Conservation (phyloP, 1,140 invertebrate species). For the Lycorma delicatula region DNA sequence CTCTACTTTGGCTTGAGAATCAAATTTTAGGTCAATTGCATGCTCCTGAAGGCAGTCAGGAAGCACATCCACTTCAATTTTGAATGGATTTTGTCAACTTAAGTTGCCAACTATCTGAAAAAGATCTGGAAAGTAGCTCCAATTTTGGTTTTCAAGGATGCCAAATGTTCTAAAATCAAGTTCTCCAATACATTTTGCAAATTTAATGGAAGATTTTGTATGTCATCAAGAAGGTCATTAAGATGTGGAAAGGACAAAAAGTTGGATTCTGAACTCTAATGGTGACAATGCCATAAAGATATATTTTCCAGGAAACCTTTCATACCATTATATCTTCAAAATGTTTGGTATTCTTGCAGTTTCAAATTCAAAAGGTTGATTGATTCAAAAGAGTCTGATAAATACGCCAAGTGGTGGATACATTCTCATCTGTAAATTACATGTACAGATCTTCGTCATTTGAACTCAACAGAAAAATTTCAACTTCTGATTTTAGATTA, state of each 20-base stretch:
- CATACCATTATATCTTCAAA: no score
- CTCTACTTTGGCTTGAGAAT: conserved; percentile 1
- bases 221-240: no score
- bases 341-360: conserved; percentile 27
- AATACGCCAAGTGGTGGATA: conserved; percentile 3
- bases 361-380: conserved; percentile 25
- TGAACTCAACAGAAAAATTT: conserved; percentile 3
- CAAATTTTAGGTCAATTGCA: background rate
- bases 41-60: conserved; percentile 1
- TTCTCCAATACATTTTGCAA: conserved; percentile 1
- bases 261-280: no score
- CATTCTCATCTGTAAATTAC: conserved; percentile 9
- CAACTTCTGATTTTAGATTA: conserved; percentile 13
- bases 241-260: no score
- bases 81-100: background rate
- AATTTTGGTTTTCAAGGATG: background rate
- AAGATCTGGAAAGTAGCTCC: conserved; percentile 5
- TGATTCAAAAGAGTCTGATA: conserved; percentile 5
- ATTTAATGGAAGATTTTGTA: background rate
- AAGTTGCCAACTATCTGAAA: background rate
- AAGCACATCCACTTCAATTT: conserved; percentile 5
- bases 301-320: no score
- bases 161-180: background rate
- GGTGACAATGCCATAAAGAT: no score
- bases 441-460: background rate